Base-by-base conservation (phyloP, 2,797 vertebrate species). In the Borostomias antarcticus region DNA sequence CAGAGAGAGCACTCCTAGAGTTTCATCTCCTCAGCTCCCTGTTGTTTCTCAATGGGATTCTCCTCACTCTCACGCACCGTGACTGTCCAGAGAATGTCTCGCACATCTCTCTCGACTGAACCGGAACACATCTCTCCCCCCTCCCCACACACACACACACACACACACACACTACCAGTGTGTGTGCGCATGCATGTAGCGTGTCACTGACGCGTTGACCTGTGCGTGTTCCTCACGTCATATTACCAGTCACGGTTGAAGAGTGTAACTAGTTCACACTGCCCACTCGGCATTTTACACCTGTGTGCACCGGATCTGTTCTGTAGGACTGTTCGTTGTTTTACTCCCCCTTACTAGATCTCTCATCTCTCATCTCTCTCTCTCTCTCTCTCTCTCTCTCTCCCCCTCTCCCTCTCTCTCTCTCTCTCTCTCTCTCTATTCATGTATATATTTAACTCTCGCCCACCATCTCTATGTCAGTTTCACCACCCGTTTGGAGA, bases 281-380 rank as follows among this genome's bases (percentile, higher is more conserved):
- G 47, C 4, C 33, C 11, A 6, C 29, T 56, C 4, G 25, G 9
- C 11, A 37, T 65, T 66, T 21, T 25, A 26, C 17, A 58, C 26
- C 15, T 51, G 63, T 52, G 43, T 45, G 69, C 26, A 28, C 47
- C 10, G 15, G 19, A 43, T 53, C 33, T 35, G 40, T 60, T 72
- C 69, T 70, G 11, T 50, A 10, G 19, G 9, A 2, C 43, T 13
- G 89, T 85, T 88, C 88, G 90, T 88, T 89, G 91, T 91, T 93
- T 93, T 91, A 89, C 91, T 88, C 89, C 87, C 89, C 89, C 90
- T 92, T 93, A 93, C 93, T 92, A 93, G 92, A 93, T 91, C 93
- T 93, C 93, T 90, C 90, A 91, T 84, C 91, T 86, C 89, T 91
- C 89, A 88, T 87, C 87, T 89, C 88, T 92, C 89, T 91, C 85